Evolutionary conservation across 2,797 vertebrate genomes (phyloP).

Genomic region (Gorsachius magnificus): DNA sequence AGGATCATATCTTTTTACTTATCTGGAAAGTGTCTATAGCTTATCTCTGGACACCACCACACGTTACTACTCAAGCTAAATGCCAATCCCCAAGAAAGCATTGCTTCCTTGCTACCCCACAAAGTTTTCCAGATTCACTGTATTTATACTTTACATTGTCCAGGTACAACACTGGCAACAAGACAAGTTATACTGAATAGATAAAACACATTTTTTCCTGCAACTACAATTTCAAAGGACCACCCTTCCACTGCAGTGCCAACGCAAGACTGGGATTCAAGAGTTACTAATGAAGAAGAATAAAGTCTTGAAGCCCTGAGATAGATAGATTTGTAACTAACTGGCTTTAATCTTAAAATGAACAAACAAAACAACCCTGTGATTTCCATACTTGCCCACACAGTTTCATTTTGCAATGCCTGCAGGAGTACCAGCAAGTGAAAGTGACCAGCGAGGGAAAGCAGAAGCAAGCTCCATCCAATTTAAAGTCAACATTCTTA

Average conservation of each 20-base stretch:
- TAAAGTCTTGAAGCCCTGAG: not conserved
- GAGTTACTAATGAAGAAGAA: not conserved
- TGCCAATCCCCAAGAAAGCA: not conserved
- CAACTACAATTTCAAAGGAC: not conserved
- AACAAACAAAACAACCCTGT: not conserved
- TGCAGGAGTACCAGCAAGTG: not conserved
- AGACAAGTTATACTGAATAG: not conserved
- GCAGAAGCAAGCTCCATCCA: not conserved
- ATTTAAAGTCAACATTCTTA: not conserved
- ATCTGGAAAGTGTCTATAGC: not conserved
- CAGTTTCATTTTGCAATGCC: not conserved
- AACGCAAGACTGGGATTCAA: not conserved
- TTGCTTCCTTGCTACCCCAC: not conserved
- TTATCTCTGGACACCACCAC: not conserved
- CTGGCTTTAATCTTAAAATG: not conserved
- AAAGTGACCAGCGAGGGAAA: not conserved
- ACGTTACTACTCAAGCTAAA: not conserved
- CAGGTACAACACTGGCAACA: not conserved
- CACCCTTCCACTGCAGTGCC: not conserved
- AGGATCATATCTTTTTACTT: not conserved
- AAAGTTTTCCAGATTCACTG: not conserved
- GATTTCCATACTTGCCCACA: not conserved
- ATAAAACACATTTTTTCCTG: not conserved
- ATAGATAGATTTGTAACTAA: not conserved
- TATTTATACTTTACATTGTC: not conserved